A percentile compares a stretch with the other conserved stretches of the same genome.
These are phyloP conservation scores for Ligdia adustata DNA, from an alignment of 2,888 invertebrate species.

Conservation along the genomic window DNA sequence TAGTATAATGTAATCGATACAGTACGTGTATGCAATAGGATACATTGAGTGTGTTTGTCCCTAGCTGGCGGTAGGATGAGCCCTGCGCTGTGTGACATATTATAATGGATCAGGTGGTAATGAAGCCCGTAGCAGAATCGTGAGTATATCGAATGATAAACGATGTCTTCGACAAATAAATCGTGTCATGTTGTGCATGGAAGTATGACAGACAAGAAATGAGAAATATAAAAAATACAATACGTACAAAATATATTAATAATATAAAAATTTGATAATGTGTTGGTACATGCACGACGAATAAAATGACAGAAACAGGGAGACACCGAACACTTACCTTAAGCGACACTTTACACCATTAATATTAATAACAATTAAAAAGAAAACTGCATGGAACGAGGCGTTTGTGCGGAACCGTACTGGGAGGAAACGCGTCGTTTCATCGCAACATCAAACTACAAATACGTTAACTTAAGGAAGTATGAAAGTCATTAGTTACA, in stretches of 20 bases:
- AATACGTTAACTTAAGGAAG: conserved; percentile 60
- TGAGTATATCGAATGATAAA: conserved; percentile 59
- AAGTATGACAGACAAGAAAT: conserved; percentile 68
- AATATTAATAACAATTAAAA: conserved; percentile 52
- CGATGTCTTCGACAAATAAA: conserved; percentile 57
- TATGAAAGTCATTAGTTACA: conserved; percentile 66
- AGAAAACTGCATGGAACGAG: conserved; percentile 68
- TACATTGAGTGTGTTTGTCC: conserved; percentile 51
- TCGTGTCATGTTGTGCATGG: conserved; percentile 74
- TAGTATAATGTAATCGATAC: conserved; percentile 40
- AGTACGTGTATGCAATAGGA: conserved; percentile 35
- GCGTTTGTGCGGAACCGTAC: conserved; percentile 51
- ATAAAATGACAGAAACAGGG: conserved; percentile 66
- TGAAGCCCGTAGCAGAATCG: conserved; percentile 56
- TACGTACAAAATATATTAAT: conserved; percentile 54
- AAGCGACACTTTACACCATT: conserved; percentile 48
- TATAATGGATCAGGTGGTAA: conserved; percentile 47
- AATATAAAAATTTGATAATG: conserved; percentile 51
- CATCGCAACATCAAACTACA: conserved; percentile 74
- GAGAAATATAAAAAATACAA: conserved; percentile 64
- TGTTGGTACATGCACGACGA: conserved; percentile 70
- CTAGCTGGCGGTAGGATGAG: conserved; percentile 36
- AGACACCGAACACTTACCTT: conserved; percentile 79
- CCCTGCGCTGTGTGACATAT: conserved; percentile 38
- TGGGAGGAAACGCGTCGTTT: conserved; percentile 64